Conservation (phyloP, 1,140 invertebrate genomes). For the Zaprionus inermis region DNA sequence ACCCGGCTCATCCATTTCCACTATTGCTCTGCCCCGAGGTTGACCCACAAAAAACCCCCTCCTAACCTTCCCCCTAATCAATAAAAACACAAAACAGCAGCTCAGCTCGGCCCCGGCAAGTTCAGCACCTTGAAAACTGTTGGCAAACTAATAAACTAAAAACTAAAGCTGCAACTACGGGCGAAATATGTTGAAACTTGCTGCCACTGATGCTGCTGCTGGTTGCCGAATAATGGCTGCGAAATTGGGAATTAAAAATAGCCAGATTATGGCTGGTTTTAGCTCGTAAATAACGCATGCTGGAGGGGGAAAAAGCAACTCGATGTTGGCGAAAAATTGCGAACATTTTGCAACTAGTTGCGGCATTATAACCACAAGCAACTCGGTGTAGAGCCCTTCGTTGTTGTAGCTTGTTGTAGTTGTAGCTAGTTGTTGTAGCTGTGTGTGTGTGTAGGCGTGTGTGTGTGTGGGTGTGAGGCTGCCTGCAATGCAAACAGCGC, state of each 20-base stretch:
- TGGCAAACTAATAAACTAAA: conserved; percentile 6
- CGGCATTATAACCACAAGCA: conserved; percentile 34
- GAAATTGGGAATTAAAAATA: conserved; percentile 25
- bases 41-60: background rate
- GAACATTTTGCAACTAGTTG: conserved; percentile 41
- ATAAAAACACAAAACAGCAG: background rate
- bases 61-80: background rate
- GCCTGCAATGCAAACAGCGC: conserved; percentile 27
- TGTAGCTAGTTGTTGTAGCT: conserved; percentile 3
- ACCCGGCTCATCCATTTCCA: background rate
- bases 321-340: conserved; percentile 30
- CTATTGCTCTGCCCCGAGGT: background rate
- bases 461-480: background rate
- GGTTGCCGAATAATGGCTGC: conserved; percentile 1
- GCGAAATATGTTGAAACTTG: background rate
- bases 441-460: background rate
- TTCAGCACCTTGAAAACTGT: background rate
- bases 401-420: conserved; percentile 3
- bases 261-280: conserved; percentile 1
- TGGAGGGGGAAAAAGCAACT: conserved; percentile 7
- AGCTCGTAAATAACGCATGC: conserved; percentile 5
- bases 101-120: background rate
- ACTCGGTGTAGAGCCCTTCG: background rate
- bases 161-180: background rate
- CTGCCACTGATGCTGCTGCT: background rate